phyloP scores from a whole-genome alignment of 2,113 vertebrate species.

The Machaerirhynchus nigripectus region DNA sequence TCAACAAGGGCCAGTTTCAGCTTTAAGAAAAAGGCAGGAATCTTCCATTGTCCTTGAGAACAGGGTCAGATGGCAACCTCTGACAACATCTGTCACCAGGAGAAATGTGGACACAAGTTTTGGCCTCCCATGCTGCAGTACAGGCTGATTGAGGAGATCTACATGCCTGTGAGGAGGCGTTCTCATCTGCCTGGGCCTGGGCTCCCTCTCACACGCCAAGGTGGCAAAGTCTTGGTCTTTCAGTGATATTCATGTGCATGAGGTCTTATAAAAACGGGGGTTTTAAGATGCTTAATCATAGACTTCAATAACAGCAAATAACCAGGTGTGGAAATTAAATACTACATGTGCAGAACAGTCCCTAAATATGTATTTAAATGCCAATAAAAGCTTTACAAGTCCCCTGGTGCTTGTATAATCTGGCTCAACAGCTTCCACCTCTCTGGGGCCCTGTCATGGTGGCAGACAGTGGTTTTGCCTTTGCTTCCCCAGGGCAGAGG shows the following conservation, averaged over 20 bases:
- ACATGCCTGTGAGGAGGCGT: not conserved
- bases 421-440: not conserved
- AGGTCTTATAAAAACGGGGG: not conserved
- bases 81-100: not conserved
- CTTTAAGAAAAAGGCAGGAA: not conserved
- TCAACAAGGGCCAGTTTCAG: not conserved
- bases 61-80: fast-evolving
- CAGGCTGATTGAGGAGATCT: not conserved
- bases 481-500: not conserved
- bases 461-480: not conserved
- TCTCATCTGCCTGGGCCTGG: not conserved
- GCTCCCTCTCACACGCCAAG: not conserved
- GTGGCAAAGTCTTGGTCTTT: constrained; percentile 5
- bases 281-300: constrained; percentile 50
- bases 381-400: constrained; percentile 51
- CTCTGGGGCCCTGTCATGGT: not conserved
- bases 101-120: not conserved
- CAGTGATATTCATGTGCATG: not conserved
- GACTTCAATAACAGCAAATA: constrained; percentile 53
- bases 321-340: constrained; percentile 52
- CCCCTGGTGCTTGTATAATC: not conserved
- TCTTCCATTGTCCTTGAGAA: not conserved
- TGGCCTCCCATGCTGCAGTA: fast-evolving
- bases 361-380: constrained; percentile 38
- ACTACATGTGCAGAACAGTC: not conserved